These are phyloP conservation scores for Chironomus tepperi DNA, from an alignment of 1,140 invertebrate genomes.

Conservation along the genomic window DNA sequence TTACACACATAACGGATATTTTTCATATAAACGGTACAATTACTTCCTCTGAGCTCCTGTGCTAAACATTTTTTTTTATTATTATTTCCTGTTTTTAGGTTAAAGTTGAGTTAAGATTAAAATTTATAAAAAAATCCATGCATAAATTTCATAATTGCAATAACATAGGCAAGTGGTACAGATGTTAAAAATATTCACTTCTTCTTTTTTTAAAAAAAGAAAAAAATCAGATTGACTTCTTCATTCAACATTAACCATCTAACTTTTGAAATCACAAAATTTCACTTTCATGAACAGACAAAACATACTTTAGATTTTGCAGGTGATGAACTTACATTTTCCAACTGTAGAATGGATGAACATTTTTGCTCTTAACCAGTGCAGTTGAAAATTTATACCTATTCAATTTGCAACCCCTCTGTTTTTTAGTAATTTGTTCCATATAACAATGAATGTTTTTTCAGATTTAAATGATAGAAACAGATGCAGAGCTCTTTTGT, in stretches of 20 bases:
- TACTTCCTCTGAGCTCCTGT: too few species aligned
- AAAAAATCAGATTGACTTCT: too few species aligned
- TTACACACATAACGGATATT: not conserved
- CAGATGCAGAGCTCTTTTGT: not conserved
- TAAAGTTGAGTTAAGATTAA: too few species aligned
- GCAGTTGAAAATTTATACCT: not conserved
- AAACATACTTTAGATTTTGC: too few species aligned
- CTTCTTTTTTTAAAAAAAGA: not conserved
- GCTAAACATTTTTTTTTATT: too few species aligned
- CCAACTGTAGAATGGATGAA: not conserved
- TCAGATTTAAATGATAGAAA: not conserved
- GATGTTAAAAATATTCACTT: not conserved
- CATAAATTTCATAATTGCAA: not conserved
- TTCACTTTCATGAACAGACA: too few species aligned
- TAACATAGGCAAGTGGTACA: not conserved
- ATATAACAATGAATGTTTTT: not conserved
- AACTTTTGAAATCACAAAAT: too few species aligned
- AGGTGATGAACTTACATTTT: not conserved
- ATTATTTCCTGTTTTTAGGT: too few species aligned
- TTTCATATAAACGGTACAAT: too few species aligned
- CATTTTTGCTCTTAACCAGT: not conserved
- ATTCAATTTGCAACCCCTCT: slow-evolving; percentile 5
- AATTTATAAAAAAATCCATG: too few species aligned
- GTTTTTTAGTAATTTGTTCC: slow-evolving; percentile 3
- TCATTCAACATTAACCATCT: too few species aligned